These are phyloP conservation scores for Oryctes rhinoceros DNA, from an alignment of 1,140 invertebrate genomes.

Conservation along the genomic window DNA sequence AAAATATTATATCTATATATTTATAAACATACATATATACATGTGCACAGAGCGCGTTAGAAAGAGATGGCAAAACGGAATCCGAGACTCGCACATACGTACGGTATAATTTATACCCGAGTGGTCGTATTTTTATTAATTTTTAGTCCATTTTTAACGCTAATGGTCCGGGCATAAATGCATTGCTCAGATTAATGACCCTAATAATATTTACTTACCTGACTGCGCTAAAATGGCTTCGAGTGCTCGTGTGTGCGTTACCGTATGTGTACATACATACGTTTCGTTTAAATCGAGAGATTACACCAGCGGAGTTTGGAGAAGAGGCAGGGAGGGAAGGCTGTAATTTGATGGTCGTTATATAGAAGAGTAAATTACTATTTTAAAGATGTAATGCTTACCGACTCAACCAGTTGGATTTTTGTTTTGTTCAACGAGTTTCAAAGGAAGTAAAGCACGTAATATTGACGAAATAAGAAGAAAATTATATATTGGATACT, in stretches of 20 bases:
- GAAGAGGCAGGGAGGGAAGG: not conserved
- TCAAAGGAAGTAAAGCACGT: too few relatives aligned
- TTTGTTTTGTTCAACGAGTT: too few relatives aligned
- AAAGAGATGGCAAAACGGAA: not conserved
- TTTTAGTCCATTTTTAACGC: slow-evolving; percentile 54
- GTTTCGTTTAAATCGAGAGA: slow-evolving; percentile 3
- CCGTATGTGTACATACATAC: not conserved
- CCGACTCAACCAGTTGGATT: not conserved
- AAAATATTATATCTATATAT: slow-evolving; percentile 38
- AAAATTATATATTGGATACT: too few relatives aligned
- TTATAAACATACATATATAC: not conserved
- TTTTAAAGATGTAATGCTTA: not conserved
- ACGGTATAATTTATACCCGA: slow-evolving; percentile 35
- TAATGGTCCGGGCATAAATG: slow-evolving; percentile 50
- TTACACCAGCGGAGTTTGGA: not conserved
- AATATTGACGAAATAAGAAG: too few relatives aligned
- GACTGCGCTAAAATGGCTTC: slow-evolving; percentile 16
- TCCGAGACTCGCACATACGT: slow-evolving; percentile 40
- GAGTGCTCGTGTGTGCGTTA: not conserved
- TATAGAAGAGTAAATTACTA: not conserved
- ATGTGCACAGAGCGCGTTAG: not conserved
- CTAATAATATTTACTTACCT: slow-evolving; percentile 51
- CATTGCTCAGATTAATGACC: slow-evolving; percentile 48
- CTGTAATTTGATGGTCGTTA: not conserved
- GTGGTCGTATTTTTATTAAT: slow-evolving; percentile 56